Base-by-base conservation (phyloP, 2,888 invertebrate species). In the Agrotis puta region DNA sequence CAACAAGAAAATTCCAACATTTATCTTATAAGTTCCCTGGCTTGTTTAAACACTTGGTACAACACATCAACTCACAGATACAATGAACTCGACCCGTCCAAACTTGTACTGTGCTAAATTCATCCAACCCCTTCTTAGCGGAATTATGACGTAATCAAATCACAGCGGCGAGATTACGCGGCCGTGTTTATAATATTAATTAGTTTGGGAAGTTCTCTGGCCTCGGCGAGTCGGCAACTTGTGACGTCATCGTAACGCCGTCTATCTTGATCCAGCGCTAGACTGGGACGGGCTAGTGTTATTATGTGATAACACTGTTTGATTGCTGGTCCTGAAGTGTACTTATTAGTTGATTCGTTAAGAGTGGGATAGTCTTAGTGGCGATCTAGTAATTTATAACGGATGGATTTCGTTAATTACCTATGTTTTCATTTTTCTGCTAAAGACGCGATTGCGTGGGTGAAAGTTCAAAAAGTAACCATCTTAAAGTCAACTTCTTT, bases 131-230 rank as follows among this genome's bases (percentile, higher is more conserved):
- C 77, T 85, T 82, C 83, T 80, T 75, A 71, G 76, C 67, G 64
- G 86, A 88, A 86, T 90, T 85, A 87, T 86, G 87, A 89, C 85
- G 81, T 81, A 72, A 79, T 81, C 81, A 86, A 85, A 85, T 81
- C 86, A 79, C 76, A 72, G 68, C 67, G 75, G 58, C 77, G 79
- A 85, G 83, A 88, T 89, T 87, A 86, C 85, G 82, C 76, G 76
- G 77, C 81, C 83, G 85, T 86, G 87, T 89, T 90, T 89, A 89
- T 88, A 89, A 89, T 89, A 89, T 88, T 88, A 90, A 90, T 90
- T 88, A 89, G 85, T 87, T 86, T 81, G 72, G 67, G 74, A 87
- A 88, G 80, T 85, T 68, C 64, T 68, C 67, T 67, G n/a, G 22
- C 45, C 58, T 39, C 56, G 56, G 56, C 56, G n/a, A 33, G 56